Percentiles rank a stretch among this genome's conserved stretches.
These are phyloP conservation scores for Oryzias woworae DNA, from an alignment of 2,113 vertebrate species.

Conservation along the genomic window DNA sequence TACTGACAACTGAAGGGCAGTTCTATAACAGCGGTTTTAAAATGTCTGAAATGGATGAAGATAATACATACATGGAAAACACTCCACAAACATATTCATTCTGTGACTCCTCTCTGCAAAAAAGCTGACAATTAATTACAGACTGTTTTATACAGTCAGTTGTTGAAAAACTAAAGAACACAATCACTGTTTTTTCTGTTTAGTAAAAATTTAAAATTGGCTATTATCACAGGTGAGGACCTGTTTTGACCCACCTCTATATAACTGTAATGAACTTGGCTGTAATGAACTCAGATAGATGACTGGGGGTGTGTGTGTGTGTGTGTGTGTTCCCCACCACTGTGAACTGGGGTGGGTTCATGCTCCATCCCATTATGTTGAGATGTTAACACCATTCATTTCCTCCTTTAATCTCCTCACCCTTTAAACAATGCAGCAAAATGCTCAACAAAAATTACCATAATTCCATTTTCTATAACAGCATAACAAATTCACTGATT, in stretches of 20 bases:
- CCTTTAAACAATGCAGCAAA: conserved; percentile 59
- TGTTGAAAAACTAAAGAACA: too few relatives aligned
- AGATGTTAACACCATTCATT: conserved; percentile 54
- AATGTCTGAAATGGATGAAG: neutral
- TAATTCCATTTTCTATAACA: conserved; percentile 61
- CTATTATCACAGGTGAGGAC: conserved; percentile 8
- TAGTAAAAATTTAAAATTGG: neutral
- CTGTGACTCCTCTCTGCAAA: too few relatives aligned
- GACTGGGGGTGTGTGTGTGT: conserved; percentile 9
- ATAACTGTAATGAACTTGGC: conserved; percentile 42
- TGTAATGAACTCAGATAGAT: conserved; percentile 45
- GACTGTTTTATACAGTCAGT: too few relatives aligned
- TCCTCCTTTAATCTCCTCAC: conserved; percentile 53
- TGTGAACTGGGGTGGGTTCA: conserved; percentile 37
- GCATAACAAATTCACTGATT: conserved; percentile 66
- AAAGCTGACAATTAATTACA: too few relatives aligned
- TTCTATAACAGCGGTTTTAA: neutral
- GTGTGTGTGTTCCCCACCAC: conserved; percentile 21
- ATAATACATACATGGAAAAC: neutral
- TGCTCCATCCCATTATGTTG: conserved; percentile 48
- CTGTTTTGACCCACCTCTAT: conserved; percentile 15
- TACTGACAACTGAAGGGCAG: neutral
- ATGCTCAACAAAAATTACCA: conserved; percentile 57
- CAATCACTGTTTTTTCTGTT: neutral
- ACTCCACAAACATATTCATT: too few relatives aligned